Conservation (phyloP, 2,113 vertebrate species). For the Catharus bicknelli region DNA sequence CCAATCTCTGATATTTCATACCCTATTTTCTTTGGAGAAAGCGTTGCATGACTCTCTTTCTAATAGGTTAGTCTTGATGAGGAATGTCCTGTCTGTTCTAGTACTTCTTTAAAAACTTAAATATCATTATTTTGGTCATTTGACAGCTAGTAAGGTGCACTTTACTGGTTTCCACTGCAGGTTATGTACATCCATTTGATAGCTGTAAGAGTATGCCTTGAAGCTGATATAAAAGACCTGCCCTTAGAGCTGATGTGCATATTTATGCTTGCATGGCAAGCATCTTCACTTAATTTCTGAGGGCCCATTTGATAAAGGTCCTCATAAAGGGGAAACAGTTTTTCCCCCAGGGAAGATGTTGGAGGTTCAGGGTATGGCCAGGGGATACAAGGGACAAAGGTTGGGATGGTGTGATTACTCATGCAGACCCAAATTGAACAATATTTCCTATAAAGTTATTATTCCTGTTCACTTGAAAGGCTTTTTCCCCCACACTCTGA, state of each 20-base stretch:
- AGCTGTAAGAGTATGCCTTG: not conserved
- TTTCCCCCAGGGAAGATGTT: not conserved
- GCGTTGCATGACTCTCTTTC: not conserved
- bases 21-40: not conserved
- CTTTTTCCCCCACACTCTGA: fast-evolving
- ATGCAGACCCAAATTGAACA: not conserved
- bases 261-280: not conserved
- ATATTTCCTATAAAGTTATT: not conserved
- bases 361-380: not conserved
- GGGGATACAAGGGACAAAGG: too few species aligned
- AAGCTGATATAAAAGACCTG: not conserved
- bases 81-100: not conserved
- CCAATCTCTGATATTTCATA: not conserved
- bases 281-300: not conserved
- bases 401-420: not conserved
- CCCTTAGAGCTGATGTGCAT: not conserved
- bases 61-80: not conserved
- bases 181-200: not conserved
- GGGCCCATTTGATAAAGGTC: not conserved
- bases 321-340: not conserved
- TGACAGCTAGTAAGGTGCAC: not conserved
- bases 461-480: not conserved
- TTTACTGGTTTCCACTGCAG: not conserved
- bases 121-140: not conserved
- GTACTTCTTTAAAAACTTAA: not conserved